Percentiles rank a stretch among this genome's conserved stretches.
Conservation (phyloP, 2,113 vertebrate genomes). For the Numenius arquata region DNA sequence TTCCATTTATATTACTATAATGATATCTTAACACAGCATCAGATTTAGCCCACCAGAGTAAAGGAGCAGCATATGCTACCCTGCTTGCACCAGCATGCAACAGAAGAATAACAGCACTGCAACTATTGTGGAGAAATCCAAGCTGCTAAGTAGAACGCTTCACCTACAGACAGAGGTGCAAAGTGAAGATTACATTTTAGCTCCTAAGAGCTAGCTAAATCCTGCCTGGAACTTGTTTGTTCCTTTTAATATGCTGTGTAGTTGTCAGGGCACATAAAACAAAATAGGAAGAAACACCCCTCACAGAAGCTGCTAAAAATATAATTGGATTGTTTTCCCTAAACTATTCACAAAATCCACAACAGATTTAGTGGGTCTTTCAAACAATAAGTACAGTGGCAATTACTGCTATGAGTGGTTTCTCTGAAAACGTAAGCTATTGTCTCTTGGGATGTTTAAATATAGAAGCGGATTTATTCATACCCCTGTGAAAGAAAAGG, state of each 20-base stretch:
- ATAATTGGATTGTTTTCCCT: constrained; percentile 30
- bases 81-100: not conserved
- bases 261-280: not conserved
- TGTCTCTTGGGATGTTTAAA: constrained; percentile 44
- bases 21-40: not conserved
- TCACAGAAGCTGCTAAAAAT: constrained; percentile 22
- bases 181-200: not conserved
- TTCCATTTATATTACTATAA: not conserved
- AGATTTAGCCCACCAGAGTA: not conserved
- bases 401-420: constrained; percentile 30
- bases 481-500: constrained; percentile 5
- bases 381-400: constrained; percentile 36
- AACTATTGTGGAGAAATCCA: not conserved
- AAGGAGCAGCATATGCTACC: not conserved
- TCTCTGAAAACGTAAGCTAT: not conserved
- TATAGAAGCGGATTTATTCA: not conserved
- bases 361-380: constrained; percentile 22
- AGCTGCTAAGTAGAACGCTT: not conserved
- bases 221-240: not conserved
- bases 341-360: constrained; percentile 28
- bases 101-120: not conserved
- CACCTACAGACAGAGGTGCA: not conserved
- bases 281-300: not conserved
- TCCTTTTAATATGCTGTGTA: not conserved
- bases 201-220: not conserved